Conservation (phyloP, 53 echinoderm and acorn worm genomes). For the Echinometra lucunter region DNA sequence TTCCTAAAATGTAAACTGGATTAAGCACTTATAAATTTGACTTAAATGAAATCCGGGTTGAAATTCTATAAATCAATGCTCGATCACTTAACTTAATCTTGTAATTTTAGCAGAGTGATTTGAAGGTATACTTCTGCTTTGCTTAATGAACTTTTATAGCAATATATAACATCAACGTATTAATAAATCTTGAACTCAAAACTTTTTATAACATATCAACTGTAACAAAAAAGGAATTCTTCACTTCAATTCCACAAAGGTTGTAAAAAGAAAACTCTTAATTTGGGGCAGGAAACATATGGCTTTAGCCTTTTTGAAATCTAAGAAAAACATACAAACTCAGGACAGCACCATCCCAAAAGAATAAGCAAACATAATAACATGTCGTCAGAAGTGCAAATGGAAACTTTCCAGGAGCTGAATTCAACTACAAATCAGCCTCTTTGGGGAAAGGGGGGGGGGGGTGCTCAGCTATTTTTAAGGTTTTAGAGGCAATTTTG, state of each 20-base stretch:
- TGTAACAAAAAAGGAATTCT: constrained; percentile 14
- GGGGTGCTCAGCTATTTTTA: constrained; percentile 19
- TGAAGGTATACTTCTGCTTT: constrained; percentile 34
- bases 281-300: constrained; percentile 18
- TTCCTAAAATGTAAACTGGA: constrained; percentile 33
- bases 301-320: constrained; percentile 21
- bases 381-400: constrained; percentile 26
- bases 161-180: constrained; percentile 17
- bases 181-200: constrained; percentile 24
- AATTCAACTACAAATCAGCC: constrained; percentile 31
- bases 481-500: too few relatives aligned
- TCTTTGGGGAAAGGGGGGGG: constrained; percentile 7
- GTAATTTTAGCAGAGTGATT: constrained; percentile 49
- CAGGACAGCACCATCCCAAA: constrained; percentile 25
- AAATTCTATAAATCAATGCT: too few relatives aligned
- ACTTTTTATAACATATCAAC: constrained; percentile 25
- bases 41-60: constrained; percentile 52
- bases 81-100: constrained; percentile 46
- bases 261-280: constrained; percentile 36
- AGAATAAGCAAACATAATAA: constrained; percentile 23
- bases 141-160: constrained; percentile 33
- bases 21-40: constrained; percentile 55
- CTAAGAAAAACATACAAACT: constrained; percentile 14
- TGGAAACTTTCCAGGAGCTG: not conserved
- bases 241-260: constrained; percentile 37